A percentile compares a stretch with the other conserved stretches of the same genome.
Conservation (phyloP, 2,888 invertebrate genomes). For the Eremobia ochroleuca region DNA sequence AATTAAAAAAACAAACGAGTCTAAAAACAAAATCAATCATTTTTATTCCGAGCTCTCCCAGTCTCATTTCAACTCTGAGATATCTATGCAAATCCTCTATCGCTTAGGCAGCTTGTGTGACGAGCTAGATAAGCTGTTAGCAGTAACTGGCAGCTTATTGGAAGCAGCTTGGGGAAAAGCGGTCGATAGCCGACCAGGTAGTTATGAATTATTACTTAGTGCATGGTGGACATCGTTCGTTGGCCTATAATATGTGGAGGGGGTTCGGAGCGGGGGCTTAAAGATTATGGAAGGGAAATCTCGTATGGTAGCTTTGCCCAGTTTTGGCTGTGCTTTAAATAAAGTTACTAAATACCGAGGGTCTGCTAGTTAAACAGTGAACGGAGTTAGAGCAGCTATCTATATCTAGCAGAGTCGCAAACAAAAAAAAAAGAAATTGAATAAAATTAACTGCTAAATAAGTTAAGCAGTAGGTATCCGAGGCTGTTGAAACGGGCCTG, state of each 20-base stretch:
- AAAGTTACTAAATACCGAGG: background rate
- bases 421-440: background rate
- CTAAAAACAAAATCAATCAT: conserved; percentile 21
- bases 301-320: background rate
- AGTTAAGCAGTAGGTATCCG: background rate
- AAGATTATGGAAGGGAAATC: background rate
- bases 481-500: background rate
- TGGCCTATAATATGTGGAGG: background rate
- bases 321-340: background rate
- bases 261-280: too few species aligned
- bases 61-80: conserved; percentile 40
- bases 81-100: conserved; percentile 57
- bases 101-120: conserved; percentile 58
- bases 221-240: conserved; percentile 41
- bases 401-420: background rate
- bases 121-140: conserved; percentile 62
- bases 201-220: conserved; percentile 68
- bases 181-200: conserved; percentile 58
- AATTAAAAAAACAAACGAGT: background rate
- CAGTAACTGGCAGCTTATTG: conserved; percentile 65
- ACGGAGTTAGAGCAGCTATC: background rate
- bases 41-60: conserved; percentile 14
- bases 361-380: background rate
- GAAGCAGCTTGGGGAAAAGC: conserved; percentile 42
- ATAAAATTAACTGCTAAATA: background rate